Percentiles rank a stretch among this genome's conserved stretches.
Evolutionary conservation across 37 sponge, comb jelly and placozoan genomes (phyloP).

Genomic region (Halisarca cf. caerulea): DNA sequence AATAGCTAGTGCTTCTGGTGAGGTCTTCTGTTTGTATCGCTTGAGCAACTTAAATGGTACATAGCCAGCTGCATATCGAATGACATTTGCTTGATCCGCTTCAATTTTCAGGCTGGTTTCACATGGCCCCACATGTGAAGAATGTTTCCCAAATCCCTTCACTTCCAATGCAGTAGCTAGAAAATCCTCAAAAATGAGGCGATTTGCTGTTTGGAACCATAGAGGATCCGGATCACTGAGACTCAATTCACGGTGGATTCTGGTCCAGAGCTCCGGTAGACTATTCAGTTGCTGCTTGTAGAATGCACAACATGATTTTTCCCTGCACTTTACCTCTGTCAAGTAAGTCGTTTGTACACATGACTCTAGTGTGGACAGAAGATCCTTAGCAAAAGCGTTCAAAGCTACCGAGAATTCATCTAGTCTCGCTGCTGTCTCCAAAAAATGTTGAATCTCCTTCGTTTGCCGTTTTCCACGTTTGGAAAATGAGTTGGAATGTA

Average conservation of each 20-base stretch:
- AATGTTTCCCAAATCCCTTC: background rate
- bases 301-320: background rate
- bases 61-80: conserved; percentile 3
- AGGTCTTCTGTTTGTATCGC: background rate
- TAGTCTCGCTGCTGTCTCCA: background rate
- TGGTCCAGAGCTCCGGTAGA: background rate
- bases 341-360: background rate
- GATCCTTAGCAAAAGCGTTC: background rate
- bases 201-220: background rate
- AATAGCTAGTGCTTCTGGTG: background rate
- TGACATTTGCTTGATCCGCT: background rate
- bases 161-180: background rate
- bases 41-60: background rate
- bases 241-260: background rate
- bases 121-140: background rate
- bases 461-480: background rate
- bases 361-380: background rate
- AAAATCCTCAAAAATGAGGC: background rate
- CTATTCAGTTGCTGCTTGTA: background rate
- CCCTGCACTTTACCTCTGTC: background rate
- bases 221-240: background rate
- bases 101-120: background rate
- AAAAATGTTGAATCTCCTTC: background rate
- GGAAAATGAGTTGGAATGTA: background rate
- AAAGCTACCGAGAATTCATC: background rate